phyloP scores from a whole-genome alignment of 2,888 invertebrate species.

The Quadroppia sp. region DNA sequence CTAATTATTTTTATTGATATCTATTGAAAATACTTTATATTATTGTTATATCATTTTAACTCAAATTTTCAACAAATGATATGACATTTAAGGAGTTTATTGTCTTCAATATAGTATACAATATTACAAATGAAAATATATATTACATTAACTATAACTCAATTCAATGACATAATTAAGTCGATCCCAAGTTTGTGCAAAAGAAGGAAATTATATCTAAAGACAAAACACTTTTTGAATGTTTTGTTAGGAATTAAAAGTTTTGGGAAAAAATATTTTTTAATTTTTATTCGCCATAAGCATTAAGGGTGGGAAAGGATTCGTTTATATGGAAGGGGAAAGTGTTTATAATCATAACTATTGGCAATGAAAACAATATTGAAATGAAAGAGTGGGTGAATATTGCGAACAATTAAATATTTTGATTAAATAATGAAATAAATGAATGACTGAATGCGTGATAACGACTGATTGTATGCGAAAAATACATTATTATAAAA shows the following conservation, averaged over 20 bases:
- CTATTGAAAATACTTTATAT: neutral
- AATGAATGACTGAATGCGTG: neutral
- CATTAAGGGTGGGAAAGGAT: neutral
- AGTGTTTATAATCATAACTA: slow-evolving; percentile 3
- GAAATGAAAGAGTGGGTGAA: slow-evolving; percentile 12
- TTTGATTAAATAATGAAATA: neutral
- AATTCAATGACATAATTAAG: too few species aligned
- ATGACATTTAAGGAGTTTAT: slow-evolving; percentile 9
- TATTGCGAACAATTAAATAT: neutral
- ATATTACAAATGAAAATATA: too few species aligned
- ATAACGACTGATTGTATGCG: neutral
- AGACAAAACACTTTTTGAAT: too few species aligned
- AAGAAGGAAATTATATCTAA: too few species aligned
- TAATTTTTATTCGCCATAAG: neutral
- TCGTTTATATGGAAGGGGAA: too few species aligned
- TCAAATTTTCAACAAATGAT: slow-evolving; percentile 1
- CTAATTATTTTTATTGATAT: neutral
- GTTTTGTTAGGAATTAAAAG: too few species aligned
- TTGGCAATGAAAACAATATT: slow-evolving; percentile 29
- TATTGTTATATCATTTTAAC: slow-evolving; percentile 16
- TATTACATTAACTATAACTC: too few species aligned
- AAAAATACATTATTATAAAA: neutral
- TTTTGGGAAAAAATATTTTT: neutral
- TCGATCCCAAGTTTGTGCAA: too few species aligned
- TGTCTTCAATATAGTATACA: too few species aligned